Evolutionary conservation across 1,140 invertebrate genomes (phyloP).

Genomic region (Harlomillsia oculata): DNA sequence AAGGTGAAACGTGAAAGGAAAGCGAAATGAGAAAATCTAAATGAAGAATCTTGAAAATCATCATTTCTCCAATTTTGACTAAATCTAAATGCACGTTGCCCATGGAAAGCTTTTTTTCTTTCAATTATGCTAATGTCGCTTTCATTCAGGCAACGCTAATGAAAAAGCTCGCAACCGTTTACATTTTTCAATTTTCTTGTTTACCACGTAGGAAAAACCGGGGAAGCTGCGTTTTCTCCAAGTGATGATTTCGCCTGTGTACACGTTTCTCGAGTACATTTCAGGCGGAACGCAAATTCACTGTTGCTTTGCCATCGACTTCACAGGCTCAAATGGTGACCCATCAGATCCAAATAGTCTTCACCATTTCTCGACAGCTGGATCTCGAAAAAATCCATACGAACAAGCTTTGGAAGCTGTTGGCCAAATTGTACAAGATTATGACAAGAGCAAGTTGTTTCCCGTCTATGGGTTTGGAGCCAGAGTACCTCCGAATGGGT

Average conservation of each 20-base stretch:
- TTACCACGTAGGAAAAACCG: slow-evolving; percentile 8
- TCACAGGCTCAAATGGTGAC: slow-evolving; percentile 57
- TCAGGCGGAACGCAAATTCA: slow-evolving; percentile 47
- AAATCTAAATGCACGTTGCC: no score
- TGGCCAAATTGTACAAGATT: slow-evolving; percentile 56
- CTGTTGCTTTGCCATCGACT: slow-evolving; percentile 53
- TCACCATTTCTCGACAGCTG: slow-evolving; percentile 32
- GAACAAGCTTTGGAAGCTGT: slow-evolving; percentile 50
- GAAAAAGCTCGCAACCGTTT: no score
- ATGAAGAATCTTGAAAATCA: no score
- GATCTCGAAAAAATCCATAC: slow-evolving; percentile 46
- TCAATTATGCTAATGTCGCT: no score
- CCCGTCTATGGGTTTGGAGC: slow-evolving; percentile 53
- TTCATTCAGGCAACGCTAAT: no score
- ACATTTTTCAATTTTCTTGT: not conserved
- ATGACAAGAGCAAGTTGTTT: slow-evolving; percentile 48
- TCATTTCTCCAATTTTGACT: no score
- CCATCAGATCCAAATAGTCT: slow-evolving; percentile 35
- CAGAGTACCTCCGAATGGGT: slow-evolving; percentile 45
- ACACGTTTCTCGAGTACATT: slow-evolving; percentile 41
- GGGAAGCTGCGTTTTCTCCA: slow-evolving; percentile 17
- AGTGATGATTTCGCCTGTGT: slow-evolving; percentile 18
- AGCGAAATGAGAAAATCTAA: no score
- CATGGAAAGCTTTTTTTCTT: no score
- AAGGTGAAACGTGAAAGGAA: no score